Conservation (phyloP, 2,888 invertebrate genomes). For the Ethmia dodecea region DNA sequence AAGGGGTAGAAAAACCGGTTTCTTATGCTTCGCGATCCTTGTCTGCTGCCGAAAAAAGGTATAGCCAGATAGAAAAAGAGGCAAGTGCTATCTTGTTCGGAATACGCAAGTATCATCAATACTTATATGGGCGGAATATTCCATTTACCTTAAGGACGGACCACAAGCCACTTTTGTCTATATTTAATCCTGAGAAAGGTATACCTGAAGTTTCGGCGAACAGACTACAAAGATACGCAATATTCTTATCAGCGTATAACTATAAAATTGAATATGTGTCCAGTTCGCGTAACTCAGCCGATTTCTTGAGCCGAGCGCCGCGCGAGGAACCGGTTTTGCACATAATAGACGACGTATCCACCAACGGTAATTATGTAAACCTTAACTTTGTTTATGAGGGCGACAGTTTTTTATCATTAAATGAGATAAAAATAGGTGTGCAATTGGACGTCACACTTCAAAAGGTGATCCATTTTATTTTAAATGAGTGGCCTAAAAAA, state of each 20-base stretch:
- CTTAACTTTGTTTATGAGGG: no score
- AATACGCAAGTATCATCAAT: conserved; percentile 3
- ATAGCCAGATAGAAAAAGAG: conserved; percentile 6
- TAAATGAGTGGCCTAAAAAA: no score
- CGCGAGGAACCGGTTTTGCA: no score
- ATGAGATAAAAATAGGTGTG: no score
- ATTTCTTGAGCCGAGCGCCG: conserved; percentile 3
- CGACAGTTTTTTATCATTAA: no score
- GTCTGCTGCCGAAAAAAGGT: neutral
- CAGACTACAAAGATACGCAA: conserved; percentile 8
- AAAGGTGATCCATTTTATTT: no score
- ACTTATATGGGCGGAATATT: neutral
- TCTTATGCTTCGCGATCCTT: conserved; percentile 2
- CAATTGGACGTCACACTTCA: no score
- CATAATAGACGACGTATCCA: no score
- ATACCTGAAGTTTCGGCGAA: conserved; percentile 7
- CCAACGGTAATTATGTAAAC: no score
- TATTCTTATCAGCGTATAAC: no score
- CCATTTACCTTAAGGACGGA: conserved; percentile 5
- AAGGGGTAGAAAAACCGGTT: neutral
- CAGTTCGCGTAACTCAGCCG: conserved; percentile 3
- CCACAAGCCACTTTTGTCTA: conserved; percentile 10
- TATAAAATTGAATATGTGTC: conserved; percentile 8
- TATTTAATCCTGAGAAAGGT: no score
- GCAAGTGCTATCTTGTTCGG: conserved; percentile 7